A percentile compares a stretch with the other conserved stretches of the same genome.
phyloP scores from a whole-genome alignment of 2,113 vertebrate genomes.

The Caloenas nicobarica region DNA sequence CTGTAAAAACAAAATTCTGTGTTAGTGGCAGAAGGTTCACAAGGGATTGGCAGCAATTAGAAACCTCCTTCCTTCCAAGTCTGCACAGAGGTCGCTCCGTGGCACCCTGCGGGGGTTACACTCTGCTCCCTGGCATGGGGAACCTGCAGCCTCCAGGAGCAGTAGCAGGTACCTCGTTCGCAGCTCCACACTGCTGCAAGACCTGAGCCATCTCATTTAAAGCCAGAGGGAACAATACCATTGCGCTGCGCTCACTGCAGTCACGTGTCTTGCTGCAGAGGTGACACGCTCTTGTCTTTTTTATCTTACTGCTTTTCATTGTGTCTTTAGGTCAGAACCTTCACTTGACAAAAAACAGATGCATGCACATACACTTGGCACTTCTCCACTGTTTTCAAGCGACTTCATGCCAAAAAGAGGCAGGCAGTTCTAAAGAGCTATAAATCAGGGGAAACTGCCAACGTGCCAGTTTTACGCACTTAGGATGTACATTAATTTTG shows the following conservation, averaged over 20 bases:
- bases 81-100: not conserved
- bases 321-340: not conserved
- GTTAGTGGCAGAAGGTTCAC: not conserved
- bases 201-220: not conserved
- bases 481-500: not conserved
- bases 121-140: not conserved
- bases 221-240: not conserved
- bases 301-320: not conserved
- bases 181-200: not conserved
- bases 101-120: rapidly evolving
- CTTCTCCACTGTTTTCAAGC: not conserved
- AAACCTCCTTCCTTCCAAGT: not conserved
- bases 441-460: not conserved
- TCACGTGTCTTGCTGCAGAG: not conserved
- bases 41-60: not conserved
- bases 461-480: not conserved
- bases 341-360: not conserved
- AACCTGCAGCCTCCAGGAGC: rapidly evolving
- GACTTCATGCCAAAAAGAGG: not conserved
- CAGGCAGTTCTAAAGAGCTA: rapidly evolving
- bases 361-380: not conserved
- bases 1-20: conserved; percentile 66
- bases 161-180: rapidly evolving
- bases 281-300: not conserved
- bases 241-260: not conserved